Percentiles rank a stretch among this genome's conserved stretches.
These are phyloP conservation scores for Machimus atricapillus DNA, from an alignment of 2,888 invertebrate genomes.

Conservation along the genomic window DNA sequence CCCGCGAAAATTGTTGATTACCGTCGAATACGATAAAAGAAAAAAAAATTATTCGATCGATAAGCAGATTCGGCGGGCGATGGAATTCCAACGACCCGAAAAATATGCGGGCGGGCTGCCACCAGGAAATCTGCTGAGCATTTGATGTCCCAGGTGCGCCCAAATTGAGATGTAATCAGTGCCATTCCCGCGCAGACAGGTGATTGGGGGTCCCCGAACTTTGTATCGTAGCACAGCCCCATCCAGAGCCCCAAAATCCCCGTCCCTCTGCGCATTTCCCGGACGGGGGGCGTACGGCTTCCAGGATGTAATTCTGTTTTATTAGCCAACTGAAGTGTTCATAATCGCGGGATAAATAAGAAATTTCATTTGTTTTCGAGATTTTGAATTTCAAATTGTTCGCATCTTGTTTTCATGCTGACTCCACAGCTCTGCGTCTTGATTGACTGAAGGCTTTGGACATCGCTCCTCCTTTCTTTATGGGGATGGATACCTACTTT, in stretches of 20 bases:
- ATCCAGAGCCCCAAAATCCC: not conserved
- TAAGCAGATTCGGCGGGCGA: not conserved
- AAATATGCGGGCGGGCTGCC: not conserved
- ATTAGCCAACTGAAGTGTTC: conserved; percentile 20
- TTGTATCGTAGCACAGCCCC: not conserved
- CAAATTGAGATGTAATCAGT: conserved; percentile 14
- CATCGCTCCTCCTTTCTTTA: not conserved
- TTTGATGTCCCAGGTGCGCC: not conserved
- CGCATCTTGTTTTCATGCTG: not conserved
- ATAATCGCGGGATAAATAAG: conserved; percentile 21
- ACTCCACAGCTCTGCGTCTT: not conserved
- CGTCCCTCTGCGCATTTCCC: not conserved
- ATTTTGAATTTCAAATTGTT: conserved; percentile 11
- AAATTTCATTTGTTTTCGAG: not conserved
- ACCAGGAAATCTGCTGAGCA: not conserved
- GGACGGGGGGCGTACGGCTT: not conserved
- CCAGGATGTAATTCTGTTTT: conserved; percentile 6
- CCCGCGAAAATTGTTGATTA: not conserved
- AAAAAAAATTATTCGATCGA: conserved; percentile 27
- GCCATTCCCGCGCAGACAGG: not conserved
- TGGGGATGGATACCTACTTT: not conserved
- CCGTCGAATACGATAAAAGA: not conserved
- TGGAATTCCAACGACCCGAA: not conserved
- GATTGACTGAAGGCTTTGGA: not conserved
- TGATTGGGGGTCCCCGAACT: not conserved